These are phyloP conservation scores for Neostethus bicornis DNA, from an alignment of 2,797 vertebrate genomes.

Conservation along the genomic window DNA sequence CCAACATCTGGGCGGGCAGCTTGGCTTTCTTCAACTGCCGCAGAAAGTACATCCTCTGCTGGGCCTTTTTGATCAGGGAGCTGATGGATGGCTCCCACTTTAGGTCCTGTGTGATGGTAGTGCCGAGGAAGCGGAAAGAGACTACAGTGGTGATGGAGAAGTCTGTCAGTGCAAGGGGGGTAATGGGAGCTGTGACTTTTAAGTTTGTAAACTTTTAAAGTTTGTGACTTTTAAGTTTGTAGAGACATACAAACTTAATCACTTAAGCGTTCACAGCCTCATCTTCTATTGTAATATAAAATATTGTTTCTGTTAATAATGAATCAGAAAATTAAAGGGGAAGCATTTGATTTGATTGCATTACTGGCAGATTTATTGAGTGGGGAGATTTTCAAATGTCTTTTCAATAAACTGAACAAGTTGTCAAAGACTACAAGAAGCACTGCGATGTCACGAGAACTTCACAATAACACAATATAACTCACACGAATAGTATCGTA, in stretches of 20 bases:
- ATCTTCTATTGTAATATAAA: conserved; percentile 25
- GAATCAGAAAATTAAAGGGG: conserved; percentile 35
- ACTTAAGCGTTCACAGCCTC: conserved; percentile 17
- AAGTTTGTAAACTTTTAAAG: too few relatives aligned
- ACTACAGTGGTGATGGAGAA: too few relatives aligned
- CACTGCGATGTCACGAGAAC: conserved; percentile 16
- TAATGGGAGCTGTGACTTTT: too few relatives aligned
- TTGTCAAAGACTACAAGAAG: conserved; percentile 11
- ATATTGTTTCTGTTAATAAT: conserved; percentile 52
- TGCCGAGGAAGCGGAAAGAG: too few relatives aligned
- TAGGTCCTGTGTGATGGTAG: too few relatives aligned
- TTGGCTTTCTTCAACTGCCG: too few relatives aligned
- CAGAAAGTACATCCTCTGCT: too few relatives aligned
- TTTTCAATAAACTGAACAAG: conserved; percentile 33
- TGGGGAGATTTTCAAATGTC: conserved; percentile 4
- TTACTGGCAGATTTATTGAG: conserved; percentile 26
- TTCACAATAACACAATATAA: conserved; percentile 1
- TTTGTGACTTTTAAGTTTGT: too few relatives aligned
- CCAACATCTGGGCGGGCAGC: too few relatives aligned
- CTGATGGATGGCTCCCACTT: too few relatives aligned
- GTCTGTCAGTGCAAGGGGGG: too few relatives aligned
- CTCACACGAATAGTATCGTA: conserved; percentile 1
- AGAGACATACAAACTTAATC: conserved; percentile 22
- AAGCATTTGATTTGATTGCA: conserved; percentile 46
- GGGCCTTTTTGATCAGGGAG: too few relatives aligned